Conservation (phyloP, 2,797 vertebrate genomes). For the Lagocephalus sceleratus region DNA sequence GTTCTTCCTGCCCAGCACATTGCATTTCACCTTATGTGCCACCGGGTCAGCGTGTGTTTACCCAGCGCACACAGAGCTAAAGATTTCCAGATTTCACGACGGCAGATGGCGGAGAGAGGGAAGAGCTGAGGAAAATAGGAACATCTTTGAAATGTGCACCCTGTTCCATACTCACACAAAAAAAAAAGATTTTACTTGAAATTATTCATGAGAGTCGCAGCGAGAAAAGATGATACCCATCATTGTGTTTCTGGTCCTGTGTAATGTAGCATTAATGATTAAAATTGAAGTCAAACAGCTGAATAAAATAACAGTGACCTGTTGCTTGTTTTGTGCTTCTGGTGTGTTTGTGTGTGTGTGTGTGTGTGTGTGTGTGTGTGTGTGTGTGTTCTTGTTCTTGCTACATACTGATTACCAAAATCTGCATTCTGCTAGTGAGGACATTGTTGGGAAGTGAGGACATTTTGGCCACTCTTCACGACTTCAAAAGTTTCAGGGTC, state of each 20-base stretch:
- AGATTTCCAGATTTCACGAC: conserved; percentile 34
- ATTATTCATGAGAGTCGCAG: conserved; percentile 38
- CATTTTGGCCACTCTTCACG: too few relatives aligned
- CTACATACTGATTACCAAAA: too few relatives aligned
- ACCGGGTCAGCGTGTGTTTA: conserved; percentile 31
- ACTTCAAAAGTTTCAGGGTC: too few relatives aligned
- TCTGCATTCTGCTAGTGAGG: too few relatives aligned
- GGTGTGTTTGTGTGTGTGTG: conserved; percentile 12
- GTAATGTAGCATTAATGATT: conserved; percentile 32
- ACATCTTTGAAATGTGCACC: conserved; percentile 23
- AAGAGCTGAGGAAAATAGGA: conserved; percentile 24
- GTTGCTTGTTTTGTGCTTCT: conserved; percentile 38
- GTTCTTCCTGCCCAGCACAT: neutral
- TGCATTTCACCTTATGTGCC: conserved; percentile 22
- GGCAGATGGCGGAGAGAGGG: conserved; percentile 44
- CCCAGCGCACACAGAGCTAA: conserved; percentile 33
- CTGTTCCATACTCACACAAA: conserved; percentile 20
- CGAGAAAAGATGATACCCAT: conserved; percentile 11
- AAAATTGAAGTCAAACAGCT: conserved; percentile 22
- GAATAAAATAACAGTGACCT: conserved; percentile 33
- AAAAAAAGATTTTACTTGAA: conserved; percentile 20
- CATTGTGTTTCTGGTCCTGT: conserved; percentile 1
- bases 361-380: conserved; percentile 9
- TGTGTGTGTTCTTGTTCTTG: too few relatives aligned
- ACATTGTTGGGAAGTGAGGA: too few relatives aligned